These are phyloP conservation scores for Pachycephus smyrnensis DNA, from an alignment of 2,888 invertebrate genomes.

Conservation along the genomic window DNA sequence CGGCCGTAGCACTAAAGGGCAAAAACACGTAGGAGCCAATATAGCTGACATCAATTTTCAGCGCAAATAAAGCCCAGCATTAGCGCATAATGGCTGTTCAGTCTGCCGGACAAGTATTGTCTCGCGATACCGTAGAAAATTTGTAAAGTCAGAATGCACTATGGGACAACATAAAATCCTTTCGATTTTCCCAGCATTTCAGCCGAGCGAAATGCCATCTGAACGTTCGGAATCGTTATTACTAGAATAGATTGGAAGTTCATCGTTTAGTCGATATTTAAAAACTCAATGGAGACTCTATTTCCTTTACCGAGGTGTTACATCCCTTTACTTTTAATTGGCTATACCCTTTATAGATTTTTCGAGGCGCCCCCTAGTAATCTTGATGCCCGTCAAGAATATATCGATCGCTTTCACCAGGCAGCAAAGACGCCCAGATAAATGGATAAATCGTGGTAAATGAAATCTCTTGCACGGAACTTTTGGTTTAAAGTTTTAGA, in stretches of 20 bases:
- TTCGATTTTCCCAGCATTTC: conserved; percentile 22
- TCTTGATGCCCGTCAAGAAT: not conserved
- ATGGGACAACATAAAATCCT: conserved; percentile 35
- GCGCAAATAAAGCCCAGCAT: conserved; percentile 45
- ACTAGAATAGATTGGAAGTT: conserved; percentile 44
- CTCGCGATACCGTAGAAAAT: conserved; percentile 4
- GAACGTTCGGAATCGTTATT: conserved; percentile 48
- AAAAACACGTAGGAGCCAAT: conserved; percentile 16
- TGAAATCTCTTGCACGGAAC: not conserved
- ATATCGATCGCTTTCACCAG: not conserved
- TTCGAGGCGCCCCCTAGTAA: not conserved
- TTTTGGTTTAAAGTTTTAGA: not conserved
- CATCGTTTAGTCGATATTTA: conserved; percentile 26
- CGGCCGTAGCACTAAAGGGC: not conserved
- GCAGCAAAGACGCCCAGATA: not conserved
- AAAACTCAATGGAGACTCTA: conserved; percentile 2
- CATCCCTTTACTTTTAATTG: not conserved
- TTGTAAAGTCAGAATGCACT: not conserved
- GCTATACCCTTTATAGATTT: not conserved
- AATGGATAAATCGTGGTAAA: not conserved
- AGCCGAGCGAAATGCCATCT: conserved; percentile 43
- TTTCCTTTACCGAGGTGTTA: conserved; percentile 1
- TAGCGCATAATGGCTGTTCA: conserved; percentile 34
- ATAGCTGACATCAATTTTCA: conserved; percentile 42
- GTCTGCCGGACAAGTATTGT: conserved; percentile 11